A percentile compares a stretch with the other conserved stretches of the same genome.
These are phyloP conservation scores for Euplexia lucipara DNA, from an alignment of 2,888 invertebrate genomes.

Conservation along the genomic window DNA sequence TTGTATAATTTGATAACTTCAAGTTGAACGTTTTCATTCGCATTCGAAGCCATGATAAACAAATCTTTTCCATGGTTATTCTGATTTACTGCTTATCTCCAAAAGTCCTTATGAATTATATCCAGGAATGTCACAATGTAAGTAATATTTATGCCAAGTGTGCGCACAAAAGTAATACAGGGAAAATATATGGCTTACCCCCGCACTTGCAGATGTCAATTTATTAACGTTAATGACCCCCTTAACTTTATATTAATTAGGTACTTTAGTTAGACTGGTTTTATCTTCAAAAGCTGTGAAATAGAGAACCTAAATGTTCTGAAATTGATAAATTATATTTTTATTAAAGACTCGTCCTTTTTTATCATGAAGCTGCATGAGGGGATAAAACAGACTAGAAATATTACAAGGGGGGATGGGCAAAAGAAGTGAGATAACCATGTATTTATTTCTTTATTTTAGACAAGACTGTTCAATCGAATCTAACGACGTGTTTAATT, in stretches of 20 bases:
- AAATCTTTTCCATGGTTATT: conserved; percentile 55
- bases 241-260: conserved; percentile 30
- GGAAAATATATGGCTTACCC: conserved; percentile 25
- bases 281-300: conserved; percentile 9
- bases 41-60: conserved; percentile 54
- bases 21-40: conserved; percentile 48
- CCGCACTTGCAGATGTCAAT: conserved; percentile 20
- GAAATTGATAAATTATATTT: conserved; percentile 2
- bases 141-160: conserved; percentile 47
- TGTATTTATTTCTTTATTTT: too few relatives aligned
- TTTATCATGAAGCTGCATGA: too few relatives aligned
- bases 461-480: too few relatives aligned
- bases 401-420: too few relatives aligned
- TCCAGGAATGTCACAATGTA: conserved; percentile 11
- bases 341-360: background rate
- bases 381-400: too few relatives aligned
- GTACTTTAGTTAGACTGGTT: conserved; percentile 4
- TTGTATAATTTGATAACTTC: conserved; percentile 68
- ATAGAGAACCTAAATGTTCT: conserved; percentile 5
- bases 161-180: conserved; percentile 29
- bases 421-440: too few relatives aligned
- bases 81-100: conserved; percentile 49
- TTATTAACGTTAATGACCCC: conserved; percentile 24
- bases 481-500: too few relatives aligned
- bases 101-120: conserved; percentile 46